These are phyloP conservation scores for Hemichromis elongatus DNA, from an alignment of 2,113 vertebrate species.

Conservation along the genomic window DNA sequence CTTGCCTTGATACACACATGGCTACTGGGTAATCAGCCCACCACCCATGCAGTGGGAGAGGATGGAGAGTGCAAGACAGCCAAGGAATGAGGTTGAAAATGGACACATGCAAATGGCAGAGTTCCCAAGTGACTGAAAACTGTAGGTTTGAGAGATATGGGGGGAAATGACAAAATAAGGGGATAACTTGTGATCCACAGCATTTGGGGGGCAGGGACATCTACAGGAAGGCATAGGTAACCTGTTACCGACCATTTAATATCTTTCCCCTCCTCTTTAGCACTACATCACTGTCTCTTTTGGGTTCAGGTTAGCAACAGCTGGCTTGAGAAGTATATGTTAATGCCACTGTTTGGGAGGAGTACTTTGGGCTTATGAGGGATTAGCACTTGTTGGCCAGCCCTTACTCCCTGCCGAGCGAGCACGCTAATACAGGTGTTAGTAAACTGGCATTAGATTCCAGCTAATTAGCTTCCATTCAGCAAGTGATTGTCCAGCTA, in stretches of 20 bases:
- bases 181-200: background rate
- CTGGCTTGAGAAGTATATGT: slow-evolving; percentile 86
- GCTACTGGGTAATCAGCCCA: slow-evolving; percentile 80
- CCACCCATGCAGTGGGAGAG: slow-evolving; percentile 88
- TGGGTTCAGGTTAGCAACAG: slow-evolving; percentile 68
- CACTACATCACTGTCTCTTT: slow-evolving; percentile 65
- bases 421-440: slow-evolving; percentile 93
- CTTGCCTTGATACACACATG: slow-evolving; percentile 82
- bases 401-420: slow-evolving; percentile 74
- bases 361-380: slow-evolving; percentile 79
- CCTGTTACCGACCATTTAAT: background rate
- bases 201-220: background rate
- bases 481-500: slow-evolving; percentile 66
- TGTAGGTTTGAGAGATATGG: background rate
- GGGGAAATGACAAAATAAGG: background rate
- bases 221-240: background rate
- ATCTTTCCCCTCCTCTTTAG: background rate
- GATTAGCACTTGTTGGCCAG: slow-evolving; percentile 88
- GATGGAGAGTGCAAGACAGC: slow-evolving; percentile 3
- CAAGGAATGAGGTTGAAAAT: slow-evolving; percentile 64
- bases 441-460: slow-evolving; percentile 83
- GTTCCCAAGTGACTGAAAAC: background rate
- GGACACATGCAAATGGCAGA: background rate
- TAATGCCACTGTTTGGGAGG: slow-evolving; percentile 76
- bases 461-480: slow-evolving; percentile 83